phyloP scores from a whole-genome alignment of 2,888 invertebrate genomes.

The Drosophila mercatorum region DNA sequence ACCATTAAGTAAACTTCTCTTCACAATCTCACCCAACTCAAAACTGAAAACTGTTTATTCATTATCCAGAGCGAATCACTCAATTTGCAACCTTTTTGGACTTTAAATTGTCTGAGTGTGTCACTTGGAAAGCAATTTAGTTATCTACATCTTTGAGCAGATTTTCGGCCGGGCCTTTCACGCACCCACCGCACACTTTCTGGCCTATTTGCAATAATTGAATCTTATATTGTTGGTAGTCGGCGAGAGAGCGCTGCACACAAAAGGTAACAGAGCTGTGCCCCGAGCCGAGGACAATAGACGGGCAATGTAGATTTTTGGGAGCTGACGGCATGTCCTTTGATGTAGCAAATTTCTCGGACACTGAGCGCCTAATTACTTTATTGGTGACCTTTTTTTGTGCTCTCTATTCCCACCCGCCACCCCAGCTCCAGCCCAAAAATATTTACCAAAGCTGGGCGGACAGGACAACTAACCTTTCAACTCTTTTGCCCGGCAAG shows the following conservation, averaged over 20 bases:
- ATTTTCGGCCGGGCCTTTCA: constrained; percentile 28
- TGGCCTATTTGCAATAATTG: constrained; percentile 65
- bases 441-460: constrained; percentile 40
- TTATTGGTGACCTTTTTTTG: constrained; percentile 76
- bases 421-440: background rate
- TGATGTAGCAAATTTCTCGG: constrained; percentile 79
- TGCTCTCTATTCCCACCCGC: background rate
- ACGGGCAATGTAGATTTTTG: constrained; percentile 26
- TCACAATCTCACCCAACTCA: background rate
- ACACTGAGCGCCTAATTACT: constrained; percentile 80
- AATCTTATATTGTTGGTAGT: constrained; percentile 59
- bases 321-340: constrained; percentile 48
- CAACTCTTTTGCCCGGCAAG: constrained; percentile 63
- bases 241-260: constrained; percentile 37
- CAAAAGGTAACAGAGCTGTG: constrained; percentile 57
- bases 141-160: constrained; percentile 56
- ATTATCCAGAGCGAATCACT: constrained; percentile 48
- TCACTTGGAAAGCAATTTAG: constrained; percentile 59
- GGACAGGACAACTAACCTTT: constrained; percentile 58
- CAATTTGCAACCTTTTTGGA: constrained; percentile 49
- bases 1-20: constrained; percentile 11
- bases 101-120: constrained; percentile 47
- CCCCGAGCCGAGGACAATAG: constrained; percentile 54
- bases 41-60: constrained; percentile 21
- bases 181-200: constrained; percentile 36